Evolutionary conservation across 2,888 invertebrate species (phyloP).

Genomic region (Pollenia angustigena): DNA sequence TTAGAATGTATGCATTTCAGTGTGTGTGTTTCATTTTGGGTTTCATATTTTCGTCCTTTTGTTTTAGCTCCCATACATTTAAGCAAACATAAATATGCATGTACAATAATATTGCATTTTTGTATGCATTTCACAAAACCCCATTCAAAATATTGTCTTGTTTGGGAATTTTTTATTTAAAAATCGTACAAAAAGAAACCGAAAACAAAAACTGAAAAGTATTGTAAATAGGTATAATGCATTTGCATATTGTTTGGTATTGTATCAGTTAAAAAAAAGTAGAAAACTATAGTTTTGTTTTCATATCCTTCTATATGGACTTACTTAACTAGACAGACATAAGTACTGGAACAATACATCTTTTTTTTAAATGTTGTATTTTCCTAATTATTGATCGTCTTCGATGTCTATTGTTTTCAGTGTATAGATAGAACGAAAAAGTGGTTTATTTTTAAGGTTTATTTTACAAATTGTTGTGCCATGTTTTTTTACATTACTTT

Average conservation of each 20-base stretch:
- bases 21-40: slow-evolving; percentile 29
- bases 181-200: background rate
- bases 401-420: slow-evolving; percentile 9
- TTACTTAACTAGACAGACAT: background rate
- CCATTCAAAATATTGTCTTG: slow-evolving; percentile 46
- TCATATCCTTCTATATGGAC: background rate
- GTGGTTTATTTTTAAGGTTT: slow-evolving; percentile 32
- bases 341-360: background rate
- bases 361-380: slow-evolving; percentile 21
- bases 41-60: slow-evolving; percentile 45
- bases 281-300: background rate
- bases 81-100: background rate
- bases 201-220: background rate
- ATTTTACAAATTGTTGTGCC: slow-evolving; percentile 36
- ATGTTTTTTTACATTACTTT: slow-evolving; percentile 7
- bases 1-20: slow-evolving; percentile 10
- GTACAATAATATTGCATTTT: background rate
- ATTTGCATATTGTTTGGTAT: slow-evolving; percentile 49
- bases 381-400: slow-evolving; percentile 44
- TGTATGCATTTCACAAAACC: slow-evolving; percentile 18
- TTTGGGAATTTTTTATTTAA: slow-evolving; percentile 49
- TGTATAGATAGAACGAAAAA: background rate
- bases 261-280: slow-evolving; percentile 37
- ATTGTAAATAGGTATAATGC: slow-evolving; percentile 13
- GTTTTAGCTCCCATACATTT: slow-evolving; percentile 15